These are phyloP conservation scores for Aphelenchoides avenae DNA, from an alignment of 1,140 invertebrate genomes.

Conservation along the genomic window DNA sequence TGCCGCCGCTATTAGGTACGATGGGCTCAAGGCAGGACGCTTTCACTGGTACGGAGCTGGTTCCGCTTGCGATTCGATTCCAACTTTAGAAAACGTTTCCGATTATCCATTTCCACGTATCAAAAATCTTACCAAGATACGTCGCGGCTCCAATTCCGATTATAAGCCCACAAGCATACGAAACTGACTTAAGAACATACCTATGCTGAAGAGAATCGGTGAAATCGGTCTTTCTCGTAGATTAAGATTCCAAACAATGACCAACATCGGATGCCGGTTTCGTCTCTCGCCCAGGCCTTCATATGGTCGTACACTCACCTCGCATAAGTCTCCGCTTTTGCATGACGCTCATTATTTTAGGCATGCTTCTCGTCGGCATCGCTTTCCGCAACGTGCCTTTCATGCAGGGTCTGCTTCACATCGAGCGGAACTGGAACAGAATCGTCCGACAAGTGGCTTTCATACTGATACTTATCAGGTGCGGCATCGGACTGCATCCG, in stretches of 20 bases:
- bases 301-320: background rate
- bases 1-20: constrained; percentile 41
- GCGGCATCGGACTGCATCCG: constrained; percentile 85
- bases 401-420: constrained; percentile 37
- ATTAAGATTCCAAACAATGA: too few relatives aligned
- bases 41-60: background rate
- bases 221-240: too few relatives aligned
- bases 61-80: too few relatives aligned
- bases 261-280: too few relatives aligned
- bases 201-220: too few relatives aligned
- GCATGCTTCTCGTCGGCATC: constrained; percentile 77
- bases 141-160: too few relatives aligned
- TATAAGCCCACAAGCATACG: too few relatives aligned
- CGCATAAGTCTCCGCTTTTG: background rate
- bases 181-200: too few relatives aligned
- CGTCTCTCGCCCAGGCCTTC: too few relatives aligned
- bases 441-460: constrained; percentile 44
- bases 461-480: constrained; percentile 78
- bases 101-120: too few relatives aligned
- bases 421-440: constrained; percentile 61
- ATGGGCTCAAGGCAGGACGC: background rate
- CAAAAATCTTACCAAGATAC: too few relatives aligned
- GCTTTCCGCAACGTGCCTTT: constrained; percentile 73
- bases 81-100: too few relatives aligned
- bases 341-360: constrained; percentile 65